Evolutionary conservation across 2,888 invertebrate genomes (phyloP).

Genomic region (Limenitis camilla): DNA sequence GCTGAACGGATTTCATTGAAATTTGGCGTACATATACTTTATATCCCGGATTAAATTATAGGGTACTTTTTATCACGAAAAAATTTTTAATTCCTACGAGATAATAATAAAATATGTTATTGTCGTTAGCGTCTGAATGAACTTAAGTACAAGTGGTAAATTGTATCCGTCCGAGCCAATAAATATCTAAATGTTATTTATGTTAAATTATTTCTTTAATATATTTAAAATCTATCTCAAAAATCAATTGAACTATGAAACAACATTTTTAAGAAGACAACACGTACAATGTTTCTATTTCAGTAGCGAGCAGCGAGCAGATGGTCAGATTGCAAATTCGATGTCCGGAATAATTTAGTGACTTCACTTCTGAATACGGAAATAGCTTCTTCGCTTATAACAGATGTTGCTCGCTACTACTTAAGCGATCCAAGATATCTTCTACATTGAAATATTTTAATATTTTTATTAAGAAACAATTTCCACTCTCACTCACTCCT

Average conservation of each 20-base stretch:
- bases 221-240: not conserved
- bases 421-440: not conserved
- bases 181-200: no score
- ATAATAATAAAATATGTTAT: no score
- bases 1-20: no score
- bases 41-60: no score
- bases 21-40: no score
- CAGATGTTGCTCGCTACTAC: not conserved
- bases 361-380: conserved; percentile 2
- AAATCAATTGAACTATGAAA: not conserved
- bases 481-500: no score
- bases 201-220: not conserved
- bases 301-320: not conserved
- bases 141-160: no score
- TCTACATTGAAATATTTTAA: not conserved
- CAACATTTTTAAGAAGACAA: not conserved
- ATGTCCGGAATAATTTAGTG: conserved; percentile 4
- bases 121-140: no score
- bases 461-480: no score
- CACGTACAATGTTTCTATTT: not conserved
- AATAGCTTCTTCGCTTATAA: not conserved
- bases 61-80: no score
- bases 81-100: no score
- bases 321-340: conserved; percentile 1
- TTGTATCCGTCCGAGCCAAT: no score